Evolutionary conservation across 2,888 invertebrate species (phyloP), one percentile per base, ranked within the genome.

Genomic region (Phortica okadai): DNA sequence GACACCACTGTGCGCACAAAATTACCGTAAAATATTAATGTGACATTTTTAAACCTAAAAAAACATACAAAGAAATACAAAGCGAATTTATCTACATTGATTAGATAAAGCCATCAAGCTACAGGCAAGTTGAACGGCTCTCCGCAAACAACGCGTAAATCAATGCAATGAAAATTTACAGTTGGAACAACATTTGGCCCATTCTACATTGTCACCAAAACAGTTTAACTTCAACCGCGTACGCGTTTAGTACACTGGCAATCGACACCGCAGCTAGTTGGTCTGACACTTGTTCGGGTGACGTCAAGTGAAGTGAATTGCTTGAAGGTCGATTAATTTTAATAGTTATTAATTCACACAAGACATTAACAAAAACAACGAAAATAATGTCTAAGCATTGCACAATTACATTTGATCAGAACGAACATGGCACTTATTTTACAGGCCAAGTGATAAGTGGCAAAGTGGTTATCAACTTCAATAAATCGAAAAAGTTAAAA

Each of bases 401-500:
- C 79, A 81, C 84, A 74, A 90, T 91, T 75, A 79, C 83, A 4
- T 90, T 90, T 77, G 95, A 95, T 93, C 78, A 92, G 91, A 90
- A 94, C 94, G 90, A 94, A 93, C 83, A 95, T 93, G 91, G 92
- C 94, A 83, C 94, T 93, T 92, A 90, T 80, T 91, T 90, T 79
- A 89, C 90, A 11, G 91, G 91, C 16, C 90, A 91, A 82, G 82
- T 84, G 50, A 81, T 91, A 8, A 85, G 86, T 50, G 91, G 91
- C 33, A 89, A 86, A 81, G 90, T 91, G 45, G 83, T 88, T 59
- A 82, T 92, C 64, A 86, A 82, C 74, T 81, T 91, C 16, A 89
- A 87, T 76, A 90, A 90, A 77, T 75, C 84, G 16, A 91, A 90
- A 77, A 90, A 89, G 80, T 76, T 91, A 11, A 85, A 85, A 86